These are phyloP conservation scores for Bathynomus jamesi DNA, from an alignment of 1,140 invertebrate species.

Conservation along the genomic window DNA sequence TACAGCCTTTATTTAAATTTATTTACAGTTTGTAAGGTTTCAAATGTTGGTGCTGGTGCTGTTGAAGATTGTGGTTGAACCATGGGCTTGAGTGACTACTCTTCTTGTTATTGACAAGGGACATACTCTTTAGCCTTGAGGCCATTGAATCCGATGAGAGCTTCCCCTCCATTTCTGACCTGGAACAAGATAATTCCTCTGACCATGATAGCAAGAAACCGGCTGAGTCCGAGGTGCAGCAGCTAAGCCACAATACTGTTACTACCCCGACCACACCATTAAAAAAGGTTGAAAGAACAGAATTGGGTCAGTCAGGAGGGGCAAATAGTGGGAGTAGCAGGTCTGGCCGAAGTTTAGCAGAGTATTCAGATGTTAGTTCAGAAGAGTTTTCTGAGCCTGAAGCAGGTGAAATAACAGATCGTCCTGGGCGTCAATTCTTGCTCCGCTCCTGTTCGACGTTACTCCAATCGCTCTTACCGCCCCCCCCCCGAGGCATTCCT, in stretches of 20 bases:
- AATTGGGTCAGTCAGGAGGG: background rate
- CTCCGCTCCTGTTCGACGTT: conserved; percentile 17
- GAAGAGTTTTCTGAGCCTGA: conserved; percentile 79
- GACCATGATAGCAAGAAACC: conserved; percentile 18
- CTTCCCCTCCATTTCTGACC: conserved; percentile 37
- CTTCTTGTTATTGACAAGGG: conserved; percentile 31
- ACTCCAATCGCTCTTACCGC: background rate
- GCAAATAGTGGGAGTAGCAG: conserved; percentile 1
- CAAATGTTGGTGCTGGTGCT: conserved; percentile 29
- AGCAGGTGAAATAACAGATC: conserved; percentile 73
- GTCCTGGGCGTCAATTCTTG: conserved; percentile 35
- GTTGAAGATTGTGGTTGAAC: conserved; percentile 26
- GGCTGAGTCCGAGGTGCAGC: conserved; percentile 3
- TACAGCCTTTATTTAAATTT: background rate
- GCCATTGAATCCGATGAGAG: conserved; percentile 38
- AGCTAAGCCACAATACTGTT: conserved; percentile 29
- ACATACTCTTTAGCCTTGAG: conserved; percentile 37
- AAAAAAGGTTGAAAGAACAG: background rate
- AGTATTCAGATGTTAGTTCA: conserved; percentile 84
- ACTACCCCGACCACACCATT: background rate
- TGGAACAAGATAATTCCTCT: conserved; percentile 20
- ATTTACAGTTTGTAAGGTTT: conserved; percentile 3
- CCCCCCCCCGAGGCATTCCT: conserved; percentile 3
- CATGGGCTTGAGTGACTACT: conserved; percentile 33
- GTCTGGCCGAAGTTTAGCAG: conserved; percentile 41